A percentile compares a stretch with the other conserved stretches of the same genome.
These are phyloP conservation scores for Drosophila nr. fundita DNA, from an alignment of 2,888 invertebrate genomes.

Conservation along the genomic window DNA sequence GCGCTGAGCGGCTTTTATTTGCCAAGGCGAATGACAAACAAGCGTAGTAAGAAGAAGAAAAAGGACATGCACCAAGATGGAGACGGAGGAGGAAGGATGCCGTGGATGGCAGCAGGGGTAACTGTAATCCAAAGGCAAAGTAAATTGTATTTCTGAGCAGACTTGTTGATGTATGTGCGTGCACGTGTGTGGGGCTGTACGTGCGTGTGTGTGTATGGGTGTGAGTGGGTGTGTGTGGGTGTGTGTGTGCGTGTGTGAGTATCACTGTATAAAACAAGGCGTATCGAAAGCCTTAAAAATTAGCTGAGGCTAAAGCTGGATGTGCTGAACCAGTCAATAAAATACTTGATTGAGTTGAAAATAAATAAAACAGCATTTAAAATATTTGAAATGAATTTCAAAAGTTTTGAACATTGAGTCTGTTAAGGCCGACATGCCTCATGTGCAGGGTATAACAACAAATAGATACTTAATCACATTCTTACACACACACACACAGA, in stretches of 20 bases:
- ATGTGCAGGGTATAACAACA: slow-evolving; percentile 36
- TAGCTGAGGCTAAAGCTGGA: neutral
- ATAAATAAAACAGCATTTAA: neutral
- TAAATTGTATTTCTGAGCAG: slow-evolving; percentile 78
- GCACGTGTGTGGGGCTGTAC: slow-evolving; percentile 30
- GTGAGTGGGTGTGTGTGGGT: slow-evolving; percentile 4
- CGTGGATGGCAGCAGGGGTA: slow-evolving; percentile 17
- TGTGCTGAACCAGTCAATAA: neutral
- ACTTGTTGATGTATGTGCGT: slow-evolving; percentile 71
- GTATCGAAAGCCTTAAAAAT: neutral
- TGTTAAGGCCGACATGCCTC: slow-evolving; percentile 1
- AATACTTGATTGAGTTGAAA: neutral
- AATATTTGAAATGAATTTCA: neutral
- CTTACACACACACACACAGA: slow-evolving; percentile 14
- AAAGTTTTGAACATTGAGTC: neutral
- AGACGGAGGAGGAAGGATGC: neutral
- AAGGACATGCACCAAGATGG: slow-evolving; percentile 34
- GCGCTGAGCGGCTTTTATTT: slow-evolving; percentile 68
- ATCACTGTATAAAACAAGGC: slow-evolving; percentile 23
- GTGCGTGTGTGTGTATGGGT: slow-evolving; percentile 2
- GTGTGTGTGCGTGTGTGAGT: slow-evolving; percentile 17
- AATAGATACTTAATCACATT: slow-evolving; percentile 61
- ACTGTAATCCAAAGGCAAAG: slow-evolving; percentile 75
- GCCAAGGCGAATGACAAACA: slow-evolving; percentile 78
- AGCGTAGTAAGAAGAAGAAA: slow-evolving; percentile 45